These are phyloP conservation scores for Enteromius fasciolatus DNA, from an alignment of 2,797 vertebrate genomes.

Conservation along the genomic window DNA sequence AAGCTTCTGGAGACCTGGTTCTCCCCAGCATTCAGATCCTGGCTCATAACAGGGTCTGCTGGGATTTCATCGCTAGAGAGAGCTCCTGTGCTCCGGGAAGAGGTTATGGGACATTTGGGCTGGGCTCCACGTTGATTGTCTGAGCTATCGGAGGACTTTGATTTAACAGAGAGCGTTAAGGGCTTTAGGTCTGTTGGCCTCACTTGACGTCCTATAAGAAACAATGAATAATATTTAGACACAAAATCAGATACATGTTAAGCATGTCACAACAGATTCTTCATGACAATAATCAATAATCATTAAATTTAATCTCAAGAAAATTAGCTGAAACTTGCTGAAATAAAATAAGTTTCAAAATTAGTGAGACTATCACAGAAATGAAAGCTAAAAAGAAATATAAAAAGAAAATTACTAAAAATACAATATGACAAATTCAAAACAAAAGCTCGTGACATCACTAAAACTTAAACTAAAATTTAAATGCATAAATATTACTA, in stretches of 20 bases:
- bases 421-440: neutral
- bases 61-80: constrained; percentile 37
- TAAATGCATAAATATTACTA: neutral
- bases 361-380: neutral
- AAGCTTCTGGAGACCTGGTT: constrained; percentile 48
- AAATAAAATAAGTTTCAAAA: neutral
- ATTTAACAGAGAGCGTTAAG: constrained; percentile 61
- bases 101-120: constrained; percentile 69
- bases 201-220: constrained; percentile 72
- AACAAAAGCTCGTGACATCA: neutral
- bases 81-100: constrained; percentile 57
- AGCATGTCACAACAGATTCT: neutral
- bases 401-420: too few species aligned
- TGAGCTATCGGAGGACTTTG: constrained; percentile 68
- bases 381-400: neutral
- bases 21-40: constrained; percentile 57
- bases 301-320: neutral
- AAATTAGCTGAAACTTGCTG: too few species aligned
- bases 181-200: constrained; percentile 67
- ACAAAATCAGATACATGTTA: neutral
- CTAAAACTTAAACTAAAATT: neutral
- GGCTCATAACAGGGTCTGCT: constrained; percentile 23
- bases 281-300: neutral
- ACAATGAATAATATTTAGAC: neutral
- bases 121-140: constrained; percentile 65